These are phyloP conservation scores for Sebastes trivittatus DNA, from an alignment of 2,797 vertebrate genomes.

Conservation along the genomic window DNA sequence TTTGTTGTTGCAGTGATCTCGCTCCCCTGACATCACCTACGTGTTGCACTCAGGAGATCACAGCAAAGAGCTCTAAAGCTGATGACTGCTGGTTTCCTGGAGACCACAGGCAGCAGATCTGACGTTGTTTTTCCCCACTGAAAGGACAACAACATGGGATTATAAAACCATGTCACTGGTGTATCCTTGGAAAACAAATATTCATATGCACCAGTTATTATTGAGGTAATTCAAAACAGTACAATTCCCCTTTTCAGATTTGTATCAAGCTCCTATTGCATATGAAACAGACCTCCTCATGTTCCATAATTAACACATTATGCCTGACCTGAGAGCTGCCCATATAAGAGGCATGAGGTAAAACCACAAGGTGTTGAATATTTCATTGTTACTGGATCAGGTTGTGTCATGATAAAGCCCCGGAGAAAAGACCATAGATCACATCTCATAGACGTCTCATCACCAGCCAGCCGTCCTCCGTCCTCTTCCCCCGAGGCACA, in stretches of 20 bases:
- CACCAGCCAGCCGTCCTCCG: neutral
- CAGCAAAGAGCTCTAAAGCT: conserved; percentile 49
- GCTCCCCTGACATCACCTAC: conserved; percentile 71
- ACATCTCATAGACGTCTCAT: conserved; percentile 22
- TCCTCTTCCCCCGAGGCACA: conserved; percentile 14
- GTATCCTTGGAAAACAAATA: neutral
- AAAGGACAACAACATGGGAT: conserved; percentile 29
- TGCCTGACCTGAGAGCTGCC: conserved; percentile 18
- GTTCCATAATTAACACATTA: conserved; percentile 23
- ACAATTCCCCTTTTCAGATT: neutral
- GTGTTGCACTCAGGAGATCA: conserved; percentile 67
- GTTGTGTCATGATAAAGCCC: conserved; percentile 45
- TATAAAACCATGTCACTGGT: neutral
- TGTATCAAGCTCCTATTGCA: neutral
- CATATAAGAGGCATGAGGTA: conserved; percentile 50
- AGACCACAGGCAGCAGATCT: conserved; percentile 55
- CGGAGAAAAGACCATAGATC: conserved; percentile 52
- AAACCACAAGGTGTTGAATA: conserved; percentile 67
- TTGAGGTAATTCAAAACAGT: neutral
- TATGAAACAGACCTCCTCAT: neutral
- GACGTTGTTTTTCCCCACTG: conserved; percentile 48
- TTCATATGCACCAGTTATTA: neutral
- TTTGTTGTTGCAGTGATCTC: conserved; percentile 63
- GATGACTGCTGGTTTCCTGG: conserved; percentile 68
- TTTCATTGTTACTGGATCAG: conserved; percentile 73